phyloP scores from a whole-genome alignment of 30 jellyfish, hydroid and myxozoan species.

The Morbakka virulenta region DNA sequence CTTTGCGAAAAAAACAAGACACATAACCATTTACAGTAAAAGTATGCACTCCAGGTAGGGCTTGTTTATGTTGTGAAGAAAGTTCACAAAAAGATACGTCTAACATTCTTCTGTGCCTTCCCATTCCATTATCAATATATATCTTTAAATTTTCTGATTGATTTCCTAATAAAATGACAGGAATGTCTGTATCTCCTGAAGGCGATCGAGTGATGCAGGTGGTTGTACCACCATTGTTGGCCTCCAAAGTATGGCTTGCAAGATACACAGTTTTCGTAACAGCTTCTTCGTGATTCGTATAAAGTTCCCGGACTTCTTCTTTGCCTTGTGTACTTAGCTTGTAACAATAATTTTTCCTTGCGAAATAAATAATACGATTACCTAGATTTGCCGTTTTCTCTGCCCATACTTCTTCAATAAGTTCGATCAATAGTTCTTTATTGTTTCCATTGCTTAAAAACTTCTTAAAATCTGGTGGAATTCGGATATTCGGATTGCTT shows the following conservation, averaged over 20 bases:
- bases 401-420: slow-evolving; percentile 35
- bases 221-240: slow-evolving; percentile 11
- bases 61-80: not conserved
- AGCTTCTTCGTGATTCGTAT: slow-evolving; percentile 20
- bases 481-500: slow-evolving; percentile 16
- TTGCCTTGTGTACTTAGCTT: slow-evolving; percentile 12
- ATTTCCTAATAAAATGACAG: slow-evolving; percentile 11
- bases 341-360: slow-evolving; percentile 22
- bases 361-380: slow-evolving; percentile 22
- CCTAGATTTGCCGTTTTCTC: slow-evolving; percentile 20
- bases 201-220: not conserved
- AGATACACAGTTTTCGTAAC: slow-evolving; percentile 9
- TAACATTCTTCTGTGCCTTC: not conserved
- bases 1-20: not conserved
- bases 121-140: slow-evolving; percentile 5
- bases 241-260: too few relatives aligned
- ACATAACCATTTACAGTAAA: not conserved
- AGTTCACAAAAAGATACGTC: not conserved
- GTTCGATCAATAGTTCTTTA: slow-evolving; percentile 25
- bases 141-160: not conserved
- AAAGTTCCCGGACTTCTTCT: not conserved
- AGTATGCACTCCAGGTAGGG: not conserved
- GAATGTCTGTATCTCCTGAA: slow-evolving; percentile 28
- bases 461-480: slow-evolving; percentile 29
- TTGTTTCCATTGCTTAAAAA: slow-evolving; percentile 35